These are phyloP conservation scores for Zaprionus bogoriensis DNA, from an alignment of 2,888 invertebrate species.

Conservation along the genomic window DNA sequence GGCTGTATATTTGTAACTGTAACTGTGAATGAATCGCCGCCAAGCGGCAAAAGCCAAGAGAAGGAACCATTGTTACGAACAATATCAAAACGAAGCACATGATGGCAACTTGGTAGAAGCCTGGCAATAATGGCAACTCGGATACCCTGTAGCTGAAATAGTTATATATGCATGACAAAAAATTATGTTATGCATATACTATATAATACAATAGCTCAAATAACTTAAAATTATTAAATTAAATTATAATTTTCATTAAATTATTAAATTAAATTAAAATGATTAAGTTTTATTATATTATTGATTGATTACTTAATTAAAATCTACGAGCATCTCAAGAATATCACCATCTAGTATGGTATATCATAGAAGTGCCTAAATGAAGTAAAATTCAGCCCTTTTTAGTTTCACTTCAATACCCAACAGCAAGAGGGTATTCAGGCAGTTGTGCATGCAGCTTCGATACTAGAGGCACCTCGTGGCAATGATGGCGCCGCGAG, in stretches of 20 bases:
- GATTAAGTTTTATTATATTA: too few relatives aligned
- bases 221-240: too few relatives aligned
- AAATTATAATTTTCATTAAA: too few relatives aligned
- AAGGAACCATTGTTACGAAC: slow-evolving; percentile 20
- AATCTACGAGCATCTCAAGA: too few relatives aligned
- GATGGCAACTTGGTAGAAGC: background rate
- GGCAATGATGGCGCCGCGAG: slow-evolving; percentile 40
- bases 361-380: too few relatives aligned
- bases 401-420: background rate
- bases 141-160: background rate
- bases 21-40: slow-evolving; percentile 34
- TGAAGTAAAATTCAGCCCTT: too few relatives aligned
- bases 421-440: slow-evolving; percentile 22
- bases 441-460: background rate
- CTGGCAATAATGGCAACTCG: background rate
- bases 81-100: slow-evolving; percentile 23
- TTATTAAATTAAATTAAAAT: too few relatives aligned
- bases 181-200: too few relatives aligned
- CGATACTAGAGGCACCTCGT: slow-evolving; percentile 24
- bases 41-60: slow-evolving; percentile 33
- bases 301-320: too few relatives aligned
- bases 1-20: slow-evolving; percentile 43
- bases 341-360: too few relatives aligned
- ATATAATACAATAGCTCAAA: too few relatives aligned
- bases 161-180: too few relatives aligned